Conservation (phyloP, 2,113 vertebrate genomes). For the Pogona vitticeps region DNA sequence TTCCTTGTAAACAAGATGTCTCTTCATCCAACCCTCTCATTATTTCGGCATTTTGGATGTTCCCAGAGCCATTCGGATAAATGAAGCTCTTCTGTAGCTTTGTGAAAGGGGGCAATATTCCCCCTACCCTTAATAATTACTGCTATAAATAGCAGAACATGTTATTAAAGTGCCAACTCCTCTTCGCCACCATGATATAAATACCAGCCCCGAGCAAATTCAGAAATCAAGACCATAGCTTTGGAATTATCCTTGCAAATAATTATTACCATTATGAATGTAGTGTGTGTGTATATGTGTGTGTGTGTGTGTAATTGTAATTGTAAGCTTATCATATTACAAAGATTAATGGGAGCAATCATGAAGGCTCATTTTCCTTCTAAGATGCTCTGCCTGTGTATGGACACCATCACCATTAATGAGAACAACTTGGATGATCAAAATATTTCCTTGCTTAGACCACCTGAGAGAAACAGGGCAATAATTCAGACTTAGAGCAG, state of each 20-base stretch:
- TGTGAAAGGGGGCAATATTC: constrained; percentile 16
- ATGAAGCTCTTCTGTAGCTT: not conserved
- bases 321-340: constrained; percentile 32
- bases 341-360: constrained; percentile 42
- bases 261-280: constrained; percentile 35
- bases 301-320: constrained; percentile 16
- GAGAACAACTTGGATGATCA: constrained; percentile 62
- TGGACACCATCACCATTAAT: constrained; percentile 36
- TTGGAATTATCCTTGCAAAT: constrained; percentile 42
- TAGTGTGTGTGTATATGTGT: not conserved
- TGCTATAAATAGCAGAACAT: constrained; percentile 26
- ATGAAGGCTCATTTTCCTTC: constrained; percentile 54
- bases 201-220: constrained; percentile 32
- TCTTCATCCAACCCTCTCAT: constrained; percentile 21
- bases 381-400: constrained; percentile 3
- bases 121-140: constrained; percentile 30
- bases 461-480: not conserved
- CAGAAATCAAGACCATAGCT: constrained; percentile 33
- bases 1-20: not conserved
- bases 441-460: constrained; percentile 55
- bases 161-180: constrained; percentile 30
- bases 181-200: constrained; percentile 18
- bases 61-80: constrained; percentile 11
- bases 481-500: constrained; percentile 44
- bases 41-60: not conserved